Evolutionary conservation across 2,113 vertebrate species (phyloP).

Genomic region (Nicator chloris): DNA sequence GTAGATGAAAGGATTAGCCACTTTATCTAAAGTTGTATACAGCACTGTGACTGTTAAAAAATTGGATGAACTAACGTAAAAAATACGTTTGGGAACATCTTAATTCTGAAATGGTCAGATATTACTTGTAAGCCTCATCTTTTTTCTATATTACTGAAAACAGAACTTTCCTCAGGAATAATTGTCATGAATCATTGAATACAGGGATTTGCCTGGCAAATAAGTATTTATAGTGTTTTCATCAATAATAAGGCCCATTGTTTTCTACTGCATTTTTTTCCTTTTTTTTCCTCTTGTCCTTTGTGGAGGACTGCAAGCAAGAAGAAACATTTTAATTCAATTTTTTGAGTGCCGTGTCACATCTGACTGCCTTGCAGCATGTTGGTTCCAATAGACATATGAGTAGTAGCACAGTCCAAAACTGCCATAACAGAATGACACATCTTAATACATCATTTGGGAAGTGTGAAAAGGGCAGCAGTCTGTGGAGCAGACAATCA

Average conservation of each 20-base stretch:
- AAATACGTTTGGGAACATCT: background rate
- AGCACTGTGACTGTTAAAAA: background rate
- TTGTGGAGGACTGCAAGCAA: background rate
- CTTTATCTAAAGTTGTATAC: background rate
- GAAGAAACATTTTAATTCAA: background rate
- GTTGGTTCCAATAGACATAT: background rate
- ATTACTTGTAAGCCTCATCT: background rate
- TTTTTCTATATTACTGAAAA: background rate
- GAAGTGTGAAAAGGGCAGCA: background rate
- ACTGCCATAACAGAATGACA: background rate
- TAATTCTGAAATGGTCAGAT: background rate
- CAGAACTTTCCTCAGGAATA: background rate
- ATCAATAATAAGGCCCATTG: background rate
- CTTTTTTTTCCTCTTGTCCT: background rate
- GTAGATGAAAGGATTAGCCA: fast-evolving
- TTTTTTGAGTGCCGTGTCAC: background rate
- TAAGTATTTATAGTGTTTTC: background rate
- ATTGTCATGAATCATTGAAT: background rate
- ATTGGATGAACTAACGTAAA: background rate
- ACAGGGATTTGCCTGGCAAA: background rate
- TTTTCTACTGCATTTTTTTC: background rate
- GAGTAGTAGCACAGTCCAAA: background rate
- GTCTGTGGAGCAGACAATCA: background rate
- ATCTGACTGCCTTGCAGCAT: background rate
- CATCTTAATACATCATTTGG: background rate